Evolutionary conservation across 2,888 invertebrate species (phyloP), one percentile per base, ranked within the genome.

Genomic region (Ischnus inquisitorius): DNA sequence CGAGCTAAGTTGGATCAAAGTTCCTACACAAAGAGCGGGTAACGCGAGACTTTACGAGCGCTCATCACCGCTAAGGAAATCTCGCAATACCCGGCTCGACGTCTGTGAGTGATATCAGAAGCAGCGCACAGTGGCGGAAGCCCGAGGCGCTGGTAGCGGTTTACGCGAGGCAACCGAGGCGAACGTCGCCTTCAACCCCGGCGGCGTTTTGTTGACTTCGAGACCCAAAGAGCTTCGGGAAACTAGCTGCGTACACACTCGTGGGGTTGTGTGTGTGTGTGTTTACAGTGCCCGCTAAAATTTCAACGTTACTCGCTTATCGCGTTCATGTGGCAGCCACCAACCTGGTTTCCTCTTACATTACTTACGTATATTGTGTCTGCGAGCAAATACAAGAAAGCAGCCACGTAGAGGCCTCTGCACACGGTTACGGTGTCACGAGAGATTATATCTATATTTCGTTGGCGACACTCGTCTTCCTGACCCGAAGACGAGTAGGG

Each of bases 1-100:
- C 89, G 90, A 90, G 90, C 89, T 87, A 87, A n/a, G 88, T 87
- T 86, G 89, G 88, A 90, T 92, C 90, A 89, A 89, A 88, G 88
- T 41, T 54, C 14, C 86, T 85, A 89, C 86, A 91, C 89, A 91
- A 91, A 90, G 91, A 87, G 85, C 77, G 83, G 83, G 91, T 91
- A 92, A 92, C 88, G 79, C 88, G 90, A 92, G 89, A 34, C 86
- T 87, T 82, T 88, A 19, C 22, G 57, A 3, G 71, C 51, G 34
- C 8, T 34, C 34, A 34, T 34, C 34, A 34, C 34, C 6, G 34
- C 34, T 34, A 68, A 87, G 90, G 89, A 91, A 91, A 92, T 92
- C 86, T 89, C 85, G 86, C 84, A 84, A 87, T 86, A 86, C 81
- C 67, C 83, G 22, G n/a, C 16, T 19, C 62, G 5, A 16, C 72